Conservation (phyloP, 1,140 invertebrate genomes). For the Arctopsyche grandis region DNA sequence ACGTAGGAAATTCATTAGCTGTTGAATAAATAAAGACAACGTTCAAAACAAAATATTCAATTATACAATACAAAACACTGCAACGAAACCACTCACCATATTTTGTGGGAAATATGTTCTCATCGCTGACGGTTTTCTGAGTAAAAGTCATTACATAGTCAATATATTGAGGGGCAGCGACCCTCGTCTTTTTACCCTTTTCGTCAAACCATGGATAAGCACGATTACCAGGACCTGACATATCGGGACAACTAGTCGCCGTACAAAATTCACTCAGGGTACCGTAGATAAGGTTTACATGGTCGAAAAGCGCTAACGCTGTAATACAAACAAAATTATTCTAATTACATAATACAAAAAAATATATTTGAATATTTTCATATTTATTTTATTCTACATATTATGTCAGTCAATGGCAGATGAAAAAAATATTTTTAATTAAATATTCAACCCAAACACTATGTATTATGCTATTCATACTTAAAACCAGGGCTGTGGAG, state of each 20-base stretch:
- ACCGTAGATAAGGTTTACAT: constrained; percentile 97
- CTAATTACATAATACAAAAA: too few relatives aligned
- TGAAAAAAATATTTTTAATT: too few relatives aligned
- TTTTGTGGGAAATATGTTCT: constrained; percentile 97
- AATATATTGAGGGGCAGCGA: constrained; percentile 97
- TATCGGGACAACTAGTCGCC: constrained; percentile 90
- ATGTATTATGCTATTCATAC: too few relatives aligned
- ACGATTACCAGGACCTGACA: constrained; percentile 94
- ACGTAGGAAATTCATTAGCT: constrained; percentile 95
- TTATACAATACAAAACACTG: background rate
- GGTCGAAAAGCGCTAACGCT: constrained; percentile 97
- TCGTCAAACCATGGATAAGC: constrained; percentile 98
- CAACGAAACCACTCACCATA: constrained; percentile 77
- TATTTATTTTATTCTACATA: constrained; percentile 7
- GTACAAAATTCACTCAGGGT: constrained; percentile 98
- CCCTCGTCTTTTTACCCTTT: constrained; percentile 96
- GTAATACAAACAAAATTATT: constrained; percentile 61
- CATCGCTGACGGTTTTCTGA: constrained; percentile 96
- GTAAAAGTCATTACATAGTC: constrained; percentile 99
- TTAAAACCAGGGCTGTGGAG: too few relatives aligned
- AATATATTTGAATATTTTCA: constrained; percentile 14
- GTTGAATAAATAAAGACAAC: constrained; percentile 46
- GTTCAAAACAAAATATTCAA: constrained; percentile 2
- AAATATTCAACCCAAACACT: too few relatives aligned
- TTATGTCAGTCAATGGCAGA: background rate